phyloP scores from a whole-genome alignment of 2,113 vertebrate genomes.

The Psophia crepitans region DNA sequence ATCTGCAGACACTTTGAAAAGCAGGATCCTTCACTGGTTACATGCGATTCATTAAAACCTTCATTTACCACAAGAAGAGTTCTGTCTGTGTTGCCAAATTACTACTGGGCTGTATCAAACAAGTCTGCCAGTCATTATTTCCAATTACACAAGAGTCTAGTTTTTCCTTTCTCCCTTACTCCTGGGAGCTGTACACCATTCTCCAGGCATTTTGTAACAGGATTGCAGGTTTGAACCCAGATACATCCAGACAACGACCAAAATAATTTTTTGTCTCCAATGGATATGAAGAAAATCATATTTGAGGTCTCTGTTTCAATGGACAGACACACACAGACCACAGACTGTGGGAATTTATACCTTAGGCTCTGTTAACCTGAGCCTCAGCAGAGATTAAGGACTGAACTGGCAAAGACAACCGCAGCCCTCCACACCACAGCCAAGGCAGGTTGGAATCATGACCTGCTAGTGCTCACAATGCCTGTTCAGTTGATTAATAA shows the following conservation, averaged over 20 bases:
- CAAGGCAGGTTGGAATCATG: slow-evolving; percentile 22
- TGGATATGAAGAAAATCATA: neutral
- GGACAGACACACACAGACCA: neutral
- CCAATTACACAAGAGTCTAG: neutral
- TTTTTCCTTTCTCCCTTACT: neutral
- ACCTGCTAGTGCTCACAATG: slow-evolving; percentile 17
- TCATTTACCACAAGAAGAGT: neutral
- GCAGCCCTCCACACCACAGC: neutral
- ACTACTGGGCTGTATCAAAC: neutral
- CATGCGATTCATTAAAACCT: neutral
- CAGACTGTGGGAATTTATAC: neutral
- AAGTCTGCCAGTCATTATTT: neutral
- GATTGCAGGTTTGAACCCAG: neutral
- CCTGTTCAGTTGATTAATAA: slow-evolving; percentile 58
- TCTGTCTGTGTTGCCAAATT: neutral
- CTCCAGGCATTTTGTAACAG: neutral
- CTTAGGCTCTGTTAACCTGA: neutral
- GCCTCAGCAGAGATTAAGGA: neutral
- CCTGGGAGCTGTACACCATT: neutral
- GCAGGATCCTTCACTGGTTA: neutral
- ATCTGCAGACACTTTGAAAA: neutral
- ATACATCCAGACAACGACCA: neutral
- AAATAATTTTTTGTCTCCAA: neutral
- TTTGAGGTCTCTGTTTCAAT: neutral
- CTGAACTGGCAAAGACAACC: slow-evolving; percentile 6